Base-by-base conservation (phyloP, 2,113 vertebrate genomes). In the Saguinus midas region DNA sequence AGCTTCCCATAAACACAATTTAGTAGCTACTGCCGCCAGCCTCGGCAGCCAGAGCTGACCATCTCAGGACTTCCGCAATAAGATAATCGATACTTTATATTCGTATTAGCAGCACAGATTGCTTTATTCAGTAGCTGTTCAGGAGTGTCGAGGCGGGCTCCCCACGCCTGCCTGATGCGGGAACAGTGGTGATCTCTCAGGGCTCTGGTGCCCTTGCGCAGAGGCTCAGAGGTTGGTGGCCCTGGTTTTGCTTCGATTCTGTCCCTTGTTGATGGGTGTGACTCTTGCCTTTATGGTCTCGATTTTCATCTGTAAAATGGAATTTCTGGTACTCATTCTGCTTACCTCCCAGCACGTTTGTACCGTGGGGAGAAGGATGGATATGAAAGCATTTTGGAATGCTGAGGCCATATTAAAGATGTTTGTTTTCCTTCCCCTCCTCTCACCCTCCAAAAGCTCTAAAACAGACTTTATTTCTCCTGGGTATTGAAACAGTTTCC, bases 1-100 rank as follows among this genome's bases (percentile, higher is more conserved):
- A 95, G 72, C 92, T 98, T 97, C 96, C 92, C 68, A 97, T 96
- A 96, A 96, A 95, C 82, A 97, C 98, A 98, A 98, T 98, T 98
- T 97, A 98, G 95, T 68, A 97, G 95, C 57, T 97, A 40, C 94
- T 84, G 18, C 89, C 93, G 50, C 8, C 32, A 97, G 75, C 58
- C 48, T 89, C 91, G 55, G 96, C 97, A 97, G 81, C 95, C 80
- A 94, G 94, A 96, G 90, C 96, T 55, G 82, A 52, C 94, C 29
- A 89, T 97, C 95, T 98, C 96, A 94, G 95, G 96, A 95, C 95
- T 97, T 94, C 92, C 48, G 94, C 35, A 78, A 87, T 72, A 94
- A 96, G 97, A 85, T 93, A 96, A 98, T 98, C 96, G 90, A 98
- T 98, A 97, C 57, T 95, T 97, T 88, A 89, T 98, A 97, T 97